These are phyloP conservation scores for Resseliella maxima DNA, from an alignment of 2,888 invertebrate species.

Conservation along the genomic window DNA sequence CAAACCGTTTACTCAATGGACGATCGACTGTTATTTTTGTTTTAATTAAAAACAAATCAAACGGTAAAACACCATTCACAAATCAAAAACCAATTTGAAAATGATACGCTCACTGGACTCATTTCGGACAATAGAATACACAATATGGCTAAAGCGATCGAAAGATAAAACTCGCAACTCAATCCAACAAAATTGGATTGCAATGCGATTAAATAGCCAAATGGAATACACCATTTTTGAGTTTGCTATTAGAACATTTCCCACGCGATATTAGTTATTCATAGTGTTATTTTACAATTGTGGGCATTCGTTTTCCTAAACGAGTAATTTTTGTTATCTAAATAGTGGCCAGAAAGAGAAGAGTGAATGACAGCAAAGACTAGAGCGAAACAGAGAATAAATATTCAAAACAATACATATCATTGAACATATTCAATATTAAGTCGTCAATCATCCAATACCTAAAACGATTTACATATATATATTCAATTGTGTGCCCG, in stretches of 20 bases:
- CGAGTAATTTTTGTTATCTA: background rate
- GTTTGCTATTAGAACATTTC: conserved; percentile 27
- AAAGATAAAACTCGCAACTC: background rate
- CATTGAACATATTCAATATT: no score
- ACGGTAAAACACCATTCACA: background rate
- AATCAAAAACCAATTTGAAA: background rate
- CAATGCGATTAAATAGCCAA: background rate
- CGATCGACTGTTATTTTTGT: no score
- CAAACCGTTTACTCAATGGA: background rate
- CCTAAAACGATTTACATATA: no score
- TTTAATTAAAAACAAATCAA: conserved; percentile 14
- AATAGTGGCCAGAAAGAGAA: no score
- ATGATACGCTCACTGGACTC: background rate
- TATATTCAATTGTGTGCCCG: no score
- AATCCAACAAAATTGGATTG: background rate
- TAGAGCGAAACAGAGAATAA: no score
- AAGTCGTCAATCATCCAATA: no score
- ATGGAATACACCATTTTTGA: no score
- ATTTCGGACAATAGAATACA: background rate
- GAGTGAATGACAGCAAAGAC: no score
- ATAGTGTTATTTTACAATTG: background rate
- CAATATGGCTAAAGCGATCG: background rate
- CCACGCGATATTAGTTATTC: background rate
- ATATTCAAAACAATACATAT: no score
- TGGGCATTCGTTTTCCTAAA: background rate